These are phyloP conservation scores for Heliocidaris erythrogramma DNA, from an alignment of 35 echinoderm and acorn worm species.

Conservation along the genomic window DNA sequence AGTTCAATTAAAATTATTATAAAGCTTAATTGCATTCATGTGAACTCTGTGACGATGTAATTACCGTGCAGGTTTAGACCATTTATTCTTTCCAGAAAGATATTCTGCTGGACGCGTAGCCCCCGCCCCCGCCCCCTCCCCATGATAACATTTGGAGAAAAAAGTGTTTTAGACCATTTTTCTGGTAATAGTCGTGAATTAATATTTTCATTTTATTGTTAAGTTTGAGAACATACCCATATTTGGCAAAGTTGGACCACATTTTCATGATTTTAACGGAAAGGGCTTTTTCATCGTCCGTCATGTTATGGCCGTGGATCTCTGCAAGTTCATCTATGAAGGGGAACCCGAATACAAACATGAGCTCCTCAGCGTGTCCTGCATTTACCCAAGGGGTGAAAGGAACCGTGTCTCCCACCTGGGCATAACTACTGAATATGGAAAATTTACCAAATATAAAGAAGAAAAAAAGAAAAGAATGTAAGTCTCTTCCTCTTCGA, in stretches of 20 bases:
- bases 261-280: slow-evolving; percentile 77
- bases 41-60: too few species aligned
- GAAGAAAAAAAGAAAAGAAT: not conserved
- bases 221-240: slow-evolving; percentile 52
- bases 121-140: too few species aligned
- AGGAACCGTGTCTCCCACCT: not conserved
- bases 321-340: slow-evolving; percentile 26
- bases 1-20: too few species aligned
- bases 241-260: slow-evolving; percentile 85
- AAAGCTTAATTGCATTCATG: too few species aligned
- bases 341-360: slow-evolving; percentile 55
- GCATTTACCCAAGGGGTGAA: slow-evolving; percentile 59
- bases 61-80: too few species aligned
- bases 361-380: slow-evolving; percentile 55
- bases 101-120: too few species aligned
- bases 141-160: too few species aligned
- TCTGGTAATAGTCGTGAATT: too few species aligned
- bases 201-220: not conserved
- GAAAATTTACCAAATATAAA: not conserved
- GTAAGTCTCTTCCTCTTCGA: not conserved
- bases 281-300: slow-evolving; percentile 58
- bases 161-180: too few species aligned
- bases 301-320: slow-evolving; percentile 24
- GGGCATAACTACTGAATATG: not conserved
- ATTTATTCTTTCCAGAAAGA: too few species aligned